Base-by-base conservation (phyloP, 1,140 invertebrate species). In the Caenorhabditis brenneri region DNA sequence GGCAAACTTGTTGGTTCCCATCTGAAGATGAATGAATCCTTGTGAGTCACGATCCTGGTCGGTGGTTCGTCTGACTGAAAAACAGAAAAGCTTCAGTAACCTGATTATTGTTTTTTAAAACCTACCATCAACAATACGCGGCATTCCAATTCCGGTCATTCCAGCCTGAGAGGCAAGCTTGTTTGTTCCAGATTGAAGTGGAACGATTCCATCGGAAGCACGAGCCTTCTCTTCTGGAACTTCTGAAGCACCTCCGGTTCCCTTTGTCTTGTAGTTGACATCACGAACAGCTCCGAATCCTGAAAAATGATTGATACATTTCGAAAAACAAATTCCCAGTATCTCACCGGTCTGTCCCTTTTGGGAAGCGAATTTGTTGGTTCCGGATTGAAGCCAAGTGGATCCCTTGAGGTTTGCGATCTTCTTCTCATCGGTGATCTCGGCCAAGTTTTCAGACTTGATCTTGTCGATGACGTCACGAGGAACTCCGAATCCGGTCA, bases 121-220 rank as follows among this genome's bases (percentile, higher is more conserved):
- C 84, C 16, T 19, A 89, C 88, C 89, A 85, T 91, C 90, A 60
- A 90, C 89, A 84, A 91, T 91, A 60, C 89, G 88, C 27, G 89
- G 90, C 88, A 89, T 91, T 49, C 89, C 89, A 33, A 90, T 91
- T 48, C 90, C 89, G 51, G 89, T 91, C 90, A 91, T 91, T 42
- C 85, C 85, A 83, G 86, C 86, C 49, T 87, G 86, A 53, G 82
- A 85, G 69, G 85, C 85, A 29, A 87, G 86, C 74, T 87, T 87
- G 86, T 87, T 87, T 36, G 86, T 87, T 55, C 86, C 86, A 31
- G 86, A 87, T 51, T 87, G 87, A 46, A 87, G 85, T 29, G 90
- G 89, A n/a, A 90, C 89, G 82, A 90, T 90, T 83, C 89, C 89
- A 78, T 90, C 90, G 69, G 89, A 88, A n/a, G 90, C 83, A 60